phyloP scores from a whole-genome alignment of 2,888 invertebrate genomes.

The Flexamia atlantica region DNA sequence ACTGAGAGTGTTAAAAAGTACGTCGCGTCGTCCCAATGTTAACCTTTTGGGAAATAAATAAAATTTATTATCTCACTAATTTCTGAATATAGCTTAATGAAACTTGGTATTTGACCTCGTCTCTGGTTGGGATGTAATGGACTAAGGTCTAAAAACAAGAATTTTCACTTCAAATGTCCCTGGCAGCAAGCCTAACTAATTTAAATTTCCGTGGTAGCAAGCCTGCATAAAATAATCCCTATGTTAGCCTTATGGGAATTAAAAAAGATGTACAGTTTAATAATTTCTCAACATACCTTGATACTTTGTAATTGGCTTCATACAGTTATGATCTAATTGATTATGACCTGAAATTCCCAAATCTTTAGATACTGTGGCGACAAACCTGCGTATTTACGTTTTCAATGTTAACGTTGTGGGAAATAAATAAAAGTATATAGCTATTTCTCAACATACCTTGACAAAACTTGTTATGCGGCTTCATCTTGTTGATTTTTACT shows the following conservation, averaged over 20 bases:
- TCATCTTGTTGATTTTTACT: no score
- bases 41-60: background rate
- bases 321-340: no score
- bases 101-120: background rate
- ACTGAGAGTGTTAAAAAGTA: background rate
- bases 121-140: background rate
- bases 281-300: background rate
- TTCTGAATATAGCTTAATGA: background rate
- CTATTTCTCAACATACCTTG: no score
- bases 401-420: no score
- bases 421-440: no score
- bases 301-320: background rate
- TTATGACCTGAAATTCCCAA: no score
- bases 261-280: background rate
- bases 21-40: background rate
- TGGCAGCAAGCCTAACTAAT: background rate
- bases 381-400: no score
- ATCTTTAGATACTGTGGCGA: no score
- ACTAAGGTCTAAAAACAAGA: background rate
- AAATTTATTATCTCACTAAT: background rate
- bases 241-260: background rate
- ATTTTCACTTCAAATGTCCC: background rate
- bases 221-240: background rate
- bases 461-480: no score
- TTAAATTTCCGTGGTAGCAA: background rate